Percentiles rank a stretch among this genome's conserved stretches.
Evolutionary conservation across 2,888 invertebrate genomes (phyloP).

Genomic region (Gerris lacustris): DNA sequence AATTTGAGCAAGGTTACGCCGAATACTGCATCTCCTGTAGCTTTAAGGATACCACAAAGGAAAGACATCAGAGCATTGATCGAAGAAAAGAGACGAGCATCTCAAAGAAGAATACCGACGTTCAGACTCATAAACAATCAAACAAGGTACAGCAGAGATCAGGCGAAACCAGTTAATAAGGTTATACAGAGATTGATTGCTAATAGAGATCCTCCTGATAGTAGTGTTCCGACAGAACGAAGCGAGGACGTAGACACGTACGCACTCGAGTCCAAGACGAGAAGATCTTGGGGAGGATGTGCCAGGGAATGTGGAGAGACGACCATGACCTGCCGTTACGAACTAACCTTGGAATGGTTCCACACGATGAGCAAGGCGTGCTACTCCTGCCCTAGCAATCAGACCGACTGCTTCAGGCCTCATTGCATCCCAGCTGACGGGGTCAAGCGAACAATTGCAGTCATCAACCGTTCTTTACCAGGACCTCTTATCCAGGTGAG

Average conservation of each 20-base stretch:
- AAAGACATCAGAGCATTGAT: neutral
- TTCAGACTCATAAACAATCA: neutral
- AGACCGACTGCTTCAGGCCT: slow-evolving; percentile 58
- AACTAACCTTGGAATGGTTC: slow-evolving; percentile 52
- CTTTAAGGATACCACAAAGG: neutral
- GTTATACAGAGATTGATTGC: neutral
- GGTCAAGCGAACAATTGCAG: slow-evolving; percentile 56
- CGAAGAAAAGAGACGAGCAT: neutral
- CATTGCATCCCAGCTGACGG: slow-evolving; percentile 82
- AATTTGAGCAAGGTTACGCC: too few relatives aligned
- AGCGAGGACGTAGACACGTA: neutral
- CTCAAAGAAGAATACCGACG: neutral
- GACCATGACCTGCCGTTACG: neutral
- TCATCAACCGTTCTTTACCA: slow-evolving; percentile 75
- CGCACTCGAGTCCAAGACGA: neutral
- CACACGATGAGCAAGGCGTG: slow-evolving; percentile 81
- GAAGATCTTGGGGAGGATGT: neutral
- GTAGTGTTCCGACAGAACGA: neutral
- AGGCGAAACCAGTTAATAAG: neutral
- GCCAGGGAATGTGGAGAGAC: neutral
- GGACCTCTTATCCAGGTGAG: slow-evolving; percentile 70
- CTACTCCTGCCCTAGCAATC: slow-evolving; percentile 62
- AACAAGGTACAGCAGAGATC: neutral
- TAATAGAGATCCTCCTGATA: neutral
- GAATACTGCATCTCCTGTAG: neutral